Conservation (phyloP, 2,888 invertebrate species). For the Tetropium fuscum region DNA sequence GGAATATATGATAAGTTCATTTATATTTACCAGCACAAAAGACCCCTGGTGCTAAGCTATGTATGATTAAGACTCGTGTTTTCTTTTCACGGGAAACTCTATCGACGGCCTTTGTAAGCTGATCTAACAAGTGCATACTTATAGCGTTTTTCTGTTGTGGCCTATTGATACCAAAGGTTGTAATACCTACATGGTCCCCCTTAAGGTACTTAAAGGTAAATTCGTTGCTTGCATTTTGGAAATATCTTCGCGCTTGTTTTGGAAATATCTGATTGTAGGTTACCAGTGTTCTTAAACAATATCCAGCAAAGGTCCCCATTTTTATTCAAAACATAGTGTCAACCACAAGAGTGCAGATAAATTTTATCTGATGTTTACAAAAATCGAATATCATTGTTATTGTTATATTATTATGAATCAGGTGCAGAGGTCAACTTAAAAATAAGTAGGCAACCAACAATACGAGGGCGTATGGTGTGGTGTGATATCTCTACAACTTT, state of each 20-base stretch:
- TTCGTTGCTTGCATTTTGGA: conserved; percentile 55
- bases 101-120: conserved; percentile 78
- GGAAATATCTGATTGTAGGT: background rate
- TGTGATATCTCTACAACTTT: too few species aligned
- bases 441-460: too few species aligned
- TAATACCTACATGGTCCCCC: conserved; percentile 79
- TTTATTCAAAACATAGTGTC: too few species aligned
- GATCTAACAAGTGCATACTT: conserved; percentile 72
- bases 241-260: conserved; percentile 35
- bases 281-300: background rate
- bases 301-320: conserved; percentile 1
- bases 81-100: conserved; percentile 78
- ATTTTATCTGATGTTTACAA: too few species aligned
- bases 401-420: too few species aligned
- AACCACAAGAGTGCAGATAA: too few species aligned
- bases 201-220: conserved; percentile 70
- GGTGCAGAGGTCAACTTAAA: too few species aligned
- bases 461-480: too few species aligned
- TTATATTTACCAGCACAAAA: conserved; percentile 94
- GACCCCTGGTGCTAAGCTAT: conserved; percentile 87
- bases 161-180: conserved; percentile 84
- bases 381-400: too few species aligned
- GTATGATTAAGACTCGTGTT: conserved; percentile 85
- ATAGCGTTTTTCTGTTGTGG: conserved; percentile 88
- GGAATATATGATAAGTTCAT: too few species aligned